Conservation (phyloP, 2,888 invertebrate genomes). For the Halictus quadricinctus region DNA sequence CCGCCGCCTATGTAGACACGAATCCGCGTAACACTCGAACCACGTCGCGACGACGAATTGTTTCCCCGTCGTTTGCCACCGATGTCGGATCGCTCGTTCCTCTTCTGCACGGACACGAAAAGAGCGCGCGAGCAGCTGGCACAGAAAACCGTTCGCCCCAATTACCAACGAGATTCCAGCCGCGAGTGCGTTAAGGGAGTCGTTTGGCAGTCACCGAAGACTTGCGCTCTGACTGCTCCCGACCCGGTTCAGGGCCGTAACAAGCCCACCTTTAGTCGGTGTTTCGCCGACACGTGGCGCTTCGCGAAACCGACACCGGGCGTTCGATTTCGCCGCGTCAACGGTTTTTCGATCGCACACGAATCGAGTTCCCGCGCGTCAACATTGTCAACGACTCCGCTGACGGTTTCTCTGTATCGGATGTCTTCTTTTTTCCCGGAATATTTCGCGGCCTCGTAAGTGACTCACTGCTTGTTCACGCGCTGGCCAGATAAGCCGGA, state of each 20-base stretch:
- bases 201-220: slow-evolving; percentile 68
- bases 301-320: not conserved
- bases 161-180: slow-evolving; percentile 58
- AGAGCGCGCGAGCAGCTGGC: slow-evolving; percentile 47
- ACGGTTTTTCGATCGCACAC: not conserved
- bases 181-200: slow-evolving; percentile 65
- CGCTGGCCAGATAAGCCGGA: not conserved
- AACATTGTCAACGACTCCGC: not conserved
- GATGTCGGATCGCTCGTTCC: not conserved
- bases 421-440: not conserved
- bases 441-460: not conserved
- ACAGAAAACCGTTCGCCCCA: slow-evolving; percentile 46
- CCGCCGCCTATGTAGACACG: not conserved
- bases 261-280: not conserved
- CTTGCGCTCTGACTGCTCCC: slow-evolving; percentile 66
- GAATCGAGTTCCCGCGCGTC: not conserved
- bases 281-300: slow-evolving; percentile 38
- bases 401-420: not conserved
- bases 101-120: slow-evolving; percentile 1
- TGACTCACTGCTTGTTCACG: not conserved
- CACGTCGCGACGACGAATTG: not conserved
- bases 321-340: slow-evolving; percentile 36
- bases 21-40: not conserved
- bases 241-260: slow-evolving; percentile 54
- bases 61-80: not conserved